phyloP scores from a whole-genome alignment of 2,797 vertebrate species.

The Macroramphosus scolopax region DNA sequence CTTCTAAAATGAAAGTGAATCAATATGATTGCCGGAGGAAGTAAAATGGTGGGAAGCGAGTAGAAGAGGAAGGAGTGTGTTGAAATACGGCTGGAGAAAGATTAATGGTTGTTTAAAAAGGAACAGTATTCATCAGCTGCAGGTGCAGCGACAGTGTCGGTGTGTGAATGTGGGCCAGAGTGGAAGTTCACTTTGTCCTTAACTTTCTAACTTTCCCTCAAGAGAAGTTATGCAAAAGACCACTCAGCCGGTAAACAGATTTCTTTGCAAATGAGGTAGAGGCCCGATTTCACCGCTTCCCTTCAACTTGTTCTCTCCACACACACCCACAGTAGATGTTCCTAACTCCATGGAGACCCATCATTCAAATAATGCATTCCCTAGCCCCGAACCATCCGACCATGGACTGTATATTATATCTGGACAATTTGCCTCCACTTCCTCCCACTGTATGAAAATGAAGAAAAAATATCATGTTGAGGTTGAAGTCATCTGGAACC shows the following conservation, averaged over 20 bases:
- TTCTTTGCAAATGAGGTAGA: conserved; percentile 37
- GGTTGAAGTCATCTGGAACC: too few species aligned
- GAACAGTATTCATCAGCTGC: conserved; percentile 53
- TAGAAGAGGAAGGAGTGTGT: conserved; percentile 14
- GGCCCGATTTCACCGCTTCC: conserved; percentile 10
- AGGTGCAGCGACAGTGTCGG: conserved; percentile 32
- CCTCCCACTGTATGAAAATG: too few species aligned
- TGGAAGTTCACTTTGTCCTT: conserved; percentile 6
- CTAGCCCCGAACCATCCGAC: too few species aligned
- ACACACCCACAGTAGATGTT: not conserved
- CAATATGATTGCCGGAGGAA: conserved; percentile 55
- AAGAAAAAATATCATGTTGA: too few species aligned
- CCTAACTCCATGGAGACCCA: too few species aligned
- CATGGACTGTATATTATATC: too few species aligned
- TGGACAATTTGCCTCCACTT: too few species aligned
- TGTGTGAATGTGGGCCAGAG: conserved; percentile 7
- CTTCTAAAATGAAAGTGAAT: conserved; percentile 56
- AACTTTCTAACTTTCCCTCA: conserved; percentile 26
- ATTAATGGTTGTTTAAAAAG: conserved; percentile 63
- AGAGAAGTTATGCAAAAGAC: conserved; percentile 22
- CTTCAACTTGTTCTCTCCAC: not conserved
- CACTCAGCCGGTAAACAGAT: conserved; percentile 27
- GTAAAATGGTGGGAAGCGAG: conserved; percentile 55
- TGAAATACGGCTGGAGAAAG: conserved; percentile 37
- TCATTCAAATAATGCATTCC: too few species aligned